Conservation (phyloP, 1,140 invertebrate genomes). For the Anagrus nilaparvatae region DNA sequence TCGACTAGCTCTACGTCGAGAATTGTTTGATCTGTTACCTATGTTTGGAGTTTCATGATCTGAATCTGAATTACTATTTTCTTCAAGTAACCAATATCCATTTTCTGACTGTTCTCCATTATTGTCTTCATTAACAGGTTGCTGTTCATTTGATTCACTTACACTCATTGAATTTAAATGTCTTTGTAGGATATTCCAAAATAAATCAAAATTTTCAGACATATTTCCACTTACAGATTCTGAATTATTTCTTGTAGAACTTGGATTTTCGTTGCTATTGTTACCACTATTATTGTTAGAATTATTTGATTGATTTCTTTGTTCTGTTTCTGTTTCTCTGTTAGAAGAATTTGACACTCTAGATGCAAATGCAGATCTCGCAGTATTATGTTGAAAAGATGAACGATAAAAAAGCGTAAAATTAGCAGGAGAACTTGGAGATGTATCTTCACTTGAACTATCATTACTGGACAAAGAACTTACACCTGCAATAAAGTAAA, state of each 20-base stretch:
- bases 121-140: conserved; percentile 14
- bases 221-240: not conserved
- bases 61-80: conserved; percentile 36
- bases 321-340: conserved; percentile 5
- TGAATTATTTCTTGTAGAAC: not conserved
- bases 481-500: too few species aligned
- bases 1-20: conserved; percentile 28
- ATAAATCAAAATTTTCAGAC: conserved; percentile 8
- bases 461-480: too few species aligned
- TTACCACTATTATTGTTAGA: conserved; percentile 8
- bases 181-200: conserved; percentile 13
- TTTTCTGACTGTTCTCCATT: conserved; percentile 30
- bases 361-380: not conserved
- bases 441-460: too few species aligned
- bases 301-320: conserved; percentile 11
- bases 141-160: not conserved
- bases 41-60: conserved; percentile 26
- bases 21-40: conserved; percentile 12
- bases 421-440: too few species aligned
- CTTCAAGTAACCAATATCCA: conserved; percentile 36
- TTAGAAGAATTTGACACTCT: conserved; percentile 1
- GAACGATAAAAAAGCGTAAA: too few species aligned
- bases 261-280: not conserved
- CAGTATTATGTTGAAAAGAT: too few species aligned
- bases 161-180: conserved; percentile 10